Evolutionary conservation across 2,797 vertebrate species (phyloP).

Genomic region (Buphagus erythrorhynchus): DNA sequence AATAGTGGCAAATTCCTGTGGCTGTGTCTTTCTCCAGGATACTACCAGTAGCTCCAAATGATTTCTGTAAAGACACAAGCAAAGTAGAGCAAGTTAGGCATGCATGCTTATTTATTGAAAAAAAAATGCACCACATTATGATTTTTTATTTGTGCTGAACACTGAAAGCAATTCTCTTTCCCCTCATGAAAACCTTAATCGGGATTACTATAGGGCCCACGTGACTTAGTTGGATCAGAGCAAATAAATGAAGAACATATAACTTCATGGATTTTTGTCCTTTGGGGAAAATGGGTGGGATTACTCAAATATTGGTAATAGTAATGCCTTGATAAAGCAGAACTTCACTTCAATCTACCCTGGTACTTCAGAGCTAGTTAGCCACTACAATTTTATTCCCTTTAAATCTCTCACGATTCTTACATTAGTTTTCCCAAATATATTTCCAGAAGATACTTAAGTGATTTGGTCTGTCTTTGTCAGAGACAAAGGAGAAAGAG

Average conservation of each 20-base stretch:
- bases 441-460: background rate
- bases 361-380: background rate
- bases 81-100: background rate
- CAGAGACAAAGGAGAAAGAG: background rate
- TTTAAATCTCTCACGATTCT: background rate
- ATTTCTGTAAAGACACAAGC: constrained; percentile 80
- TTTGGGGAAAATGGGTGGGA: background rate
- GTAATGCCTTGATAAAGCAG: background rate
- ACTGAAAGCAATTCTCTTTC: background rate
- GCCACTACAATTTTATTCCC: background rate
- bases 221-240: background rate
- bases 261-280: background rate
- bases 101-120: background rate
- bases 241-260: background rate
- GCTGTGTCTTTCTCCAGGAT: constrained; percentile 90
- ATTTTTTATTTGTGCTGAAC: background rate
- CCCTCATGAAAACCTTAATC: background rate
- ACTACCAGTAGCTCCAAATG: constrained; percentile 84
- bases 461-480: background rate
- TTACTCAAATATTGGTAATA: background rate
- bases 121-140: rapidly evolving
- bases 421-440: background rate
- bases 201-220: background rate
- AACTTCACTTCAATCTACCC: background rate
- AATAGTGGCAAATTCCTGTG: constrained; percentile 94